Base-by-base conservation (phyloP, 2,888 invertebrate species). In the Anoplius nigerrimus region DNA sequence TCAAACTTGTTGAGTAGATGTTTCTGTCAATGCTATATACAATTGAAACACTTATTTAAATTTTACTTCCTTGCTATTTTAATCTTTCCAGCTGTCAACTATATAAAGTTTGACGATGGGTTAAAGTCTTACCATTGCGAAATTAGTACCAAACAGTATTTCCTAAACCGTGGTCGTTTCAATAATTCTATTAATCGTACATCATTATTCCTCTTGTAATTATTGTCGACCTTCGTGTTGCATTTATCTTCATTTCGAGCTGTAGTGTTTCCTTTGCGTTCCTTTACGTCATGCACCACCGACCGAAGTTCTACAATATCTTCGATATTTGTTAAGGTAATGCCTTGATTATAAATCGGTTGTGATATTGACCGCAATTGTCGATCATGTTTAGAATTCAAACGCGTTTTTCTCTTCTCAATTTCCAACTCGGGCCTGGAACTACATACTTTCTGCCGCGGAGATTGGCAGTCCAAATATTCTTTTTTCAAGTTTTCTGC, bases 101-200 rank as follows among this genome's bases (percentile, higher is more conserved):
- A n/a, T n/a, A n/a, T n/a, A n/a, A n/a, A n/a, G n/a, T 20, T 43
- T 34, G 13, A 42, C 18, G 20, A 20, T 58, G 15, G 45, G n/a
- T 6, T n/a, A n/a, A 34, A 54, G 45, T 22, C 43, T 74, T 72
- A 84, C 84, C 84, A 84, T 75, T 82, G 79, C 54, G 61, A 77
- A 34, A 79, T 43, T 74, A 82, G 78, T 24, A 76, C 62, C 6
- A 59, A 48, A 21, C 76, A 62, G 52, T 82, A 78, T 60, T 78
- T 82, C 5, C 74, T 77, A 8, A 82, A 48, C 16, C 48, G 43
- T 18, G 58, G 61, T 27, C 78, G 76, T 56, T 71, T 61, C 42
- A 75, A 56, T 61, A 72, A 22, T 34, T 68, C 62, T 52, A 21
- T 66, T 5, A 79, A 45, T 43, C 43, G 56, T 20, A 66, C 43